Base-by-base conservation (phyloP, 2,888 invertebrate species). In the Orthosia gothica region DNA sequence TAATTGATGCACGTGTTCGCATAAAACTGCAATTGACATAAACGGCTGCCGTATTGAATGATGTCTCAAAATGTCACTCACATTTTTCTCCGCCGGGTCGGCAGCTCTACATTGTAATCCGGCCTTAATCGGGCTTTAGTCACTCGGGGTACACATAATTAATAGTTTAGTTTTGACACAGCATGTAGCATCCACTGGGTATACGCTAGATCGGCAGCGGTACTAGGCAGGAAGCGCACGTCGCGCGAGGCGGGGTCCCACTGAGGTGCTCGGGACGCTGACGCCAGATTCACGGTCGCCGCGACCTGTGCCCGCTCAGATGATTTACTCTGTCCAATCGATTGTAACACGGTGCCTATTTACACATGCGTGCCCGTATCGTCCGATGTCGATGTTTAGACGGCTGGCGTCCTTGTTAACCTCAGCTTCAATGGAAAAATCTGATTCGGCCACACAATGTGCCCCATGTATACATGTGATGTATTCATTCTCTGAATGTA, bases 321-420 rank as follows among this genome's bases (percentile, higher is more conserved):
- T 94, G 95, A 96, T 95, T 95, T 93, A 95, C 94, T 95, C 90
- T 93, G 93, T 93, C 95, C 95, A 95, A 95, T 95, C 95, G 96
- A 95, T 94, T 93, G 92, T 92, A 87, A 81, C 89, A 89, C 91
- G 90, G 92, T 91, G 90, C 92, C 93, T 92, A 94, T 93, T 93
- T 91, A 92, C 91, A 92, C 91, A 90, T 91, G 90, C 90, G 89
- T 89, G 87, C 87, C 89, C 89, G 89, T 89, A 89, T 92, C 91
- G 82, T 89, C 87, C 88, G 92, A 89, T 90, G 89, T 89, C 85
- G 86, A 87, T 90, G 90, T 90, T 90, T 91, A 89, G 88, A 87
- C 80, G 75, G 85, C 89, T 88, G 88, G 91, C 90, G 92, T 92
- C 92, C 93, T 94, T 92, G 92, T 86, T 87, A 87, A 84, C 72